Conservation (phyloP, 1,140 invertebrate genomes). For the Dendrolimus kikuchii region DNA sequence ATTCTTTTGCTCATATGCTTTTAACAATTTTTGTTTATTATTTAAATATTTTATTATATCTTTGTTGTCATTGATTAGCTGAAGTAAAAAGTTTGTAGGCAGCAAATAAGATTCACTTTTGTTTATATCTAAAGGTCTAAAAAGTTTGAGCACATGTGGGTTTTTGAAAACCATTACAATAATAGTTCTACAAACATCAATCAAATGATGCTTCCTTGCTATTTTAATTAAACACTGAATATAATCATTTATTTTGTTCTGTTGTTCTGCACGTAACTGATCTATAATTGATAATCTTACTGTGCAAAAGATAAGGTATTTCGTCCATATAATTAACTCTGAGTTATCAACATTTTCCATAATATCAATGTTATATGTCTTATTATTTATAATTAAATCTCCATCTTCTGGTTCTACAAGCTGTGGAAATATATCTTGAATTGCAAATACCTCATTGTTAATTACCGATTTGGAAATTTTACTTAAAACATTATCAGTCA, state of each 20-base stretch:
- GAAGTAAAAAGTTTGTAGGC: slow-evolving; percentile 63
- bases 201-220: slow-evolving; percentile 39
- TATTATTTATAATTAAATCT: slow-evolving; percentile 26
- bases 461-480: slow-evolving; percentile 49
- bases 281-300: slow-evolving; percentile 46
- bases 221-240: slow-evolving; percentile 42
- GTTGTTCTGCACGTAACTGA: slow-evolving; percentile 31
- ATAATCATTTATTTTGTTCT: slow-evolving; percentile 37
- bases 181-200: slow-evolving; percentile 37
- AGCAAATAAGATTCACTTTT: slow-evolving; percentile 50
- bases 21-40: slow-evolving; percentile 44
- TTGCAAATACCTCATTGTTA: slow-evolving; percentile 28
- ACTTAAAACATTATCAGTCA: slow-evolving; percentile 33
- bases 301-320: slow-evolving; percentile 59
- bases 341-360: slow-evolving; percentile 39
- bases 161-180: slow-evolving; percentile 65
- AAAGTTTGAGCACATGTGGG: slow-evolving; percentile 71
- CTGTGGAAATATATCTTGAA: slow-evolving; percentile 39
- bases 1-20: slow-evolving; percentile 64
- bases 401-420: slow-evolving; percentile 30
- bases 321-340: slow-evolving; percentile 52
- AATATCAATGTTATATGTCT: slow-evolving; percentile 29
- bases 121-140: slow-evolving; percentile 58
- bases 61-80: slow-evolving; percentile 44
- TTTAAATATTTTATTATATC: slow-evolving; percentile 45